Base-by-base conservation (phyloP, 2,797 vertebrate species). In the Eulemur mongoz region DNA sequence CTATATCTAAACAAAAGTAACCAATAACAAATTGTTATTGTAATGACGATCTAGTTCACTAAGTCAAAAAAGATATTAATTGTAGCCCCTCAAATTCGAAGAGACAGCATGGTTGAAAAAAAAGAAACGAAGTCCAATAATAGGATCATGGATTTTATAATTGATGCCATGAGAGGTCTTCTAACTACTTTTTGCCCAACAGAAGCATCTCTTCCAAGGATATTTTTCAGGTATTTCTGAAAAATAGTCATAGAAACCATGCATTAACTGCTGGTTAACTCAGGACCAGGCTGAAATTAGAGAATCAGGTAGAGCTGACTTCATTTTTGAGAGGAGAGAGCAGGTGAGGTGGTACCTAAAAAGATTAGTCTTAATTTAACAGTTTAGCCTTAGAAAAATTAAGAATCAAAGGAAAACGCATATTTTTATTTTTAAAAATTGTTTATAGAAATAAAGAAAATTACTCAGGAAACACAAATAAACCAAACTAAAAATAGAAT, bases 391-490 rank as follows among this genome's bases (percentile, higher is more conserved):
- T 45, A 89, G 75, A 69, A 90, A 95, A 89, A 63, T 50, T 70
- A 70, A 89, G 63, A 93, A 59, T 23, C 20, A 38, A 85, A 70
- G 20, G n/a, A 95, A 79, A 86, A 87, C 2, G 32, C 7, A 43
- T 69, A 75, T 43, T 84, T 63, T 22, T 88, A 35, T 38, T 79
- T 96, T 79, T 10, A 9, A 9, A 87, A 92, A 43, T 2, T 92
- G 12, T 48, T 82, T 35, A 70, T 43, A 72, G 27, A 48, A 87
- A 84, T 7, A 22, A 87, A 96, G 85, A 22, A 79, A 87, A 83
- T 63, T 22, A 87, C n/a, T 69, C 25, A 80, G 40, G 88, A 95
- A 95, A 87, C 27, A 85, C 23, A 96, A 80, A 80, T 4, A 82
- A 85, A 50, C 20, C n/a, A 86, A 90, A 86, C 2, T 7, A 89